A percentile compares a stretch with the other conserved stretches of the same genome.
Conservation (phyloP, 2,888 invertebrate genomes). For the Rhimphoctona megacephalus region DNA sequence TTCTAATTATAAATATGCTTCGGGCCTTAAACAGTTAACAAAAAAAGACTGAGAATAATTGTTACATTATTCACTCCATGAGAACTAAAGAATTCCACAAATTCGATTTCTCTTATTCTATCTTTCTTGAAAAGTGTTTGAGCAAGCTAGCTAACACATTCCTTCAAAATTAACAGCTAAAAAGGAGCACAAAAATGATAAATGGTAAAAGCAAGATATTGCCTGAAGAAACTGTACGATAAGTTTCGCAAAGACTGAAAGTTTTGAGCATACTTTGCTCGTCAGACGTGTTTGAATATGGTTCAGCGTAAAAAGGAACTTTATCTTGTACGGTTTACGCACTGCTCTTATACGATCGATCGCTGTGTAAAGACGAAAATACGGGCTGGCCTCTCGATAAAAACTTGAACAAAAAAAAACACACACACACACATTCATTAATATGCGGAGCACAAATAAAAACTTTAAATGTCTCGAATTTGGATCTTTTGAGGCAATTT, state of each 20-base stretch:
- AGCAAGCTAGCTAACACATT: neutral
- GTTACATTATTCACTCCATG: neutral
- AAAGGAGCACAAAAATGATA: slow-evolving; percentile 1
- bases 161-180: neutral
- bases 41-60: neutral
- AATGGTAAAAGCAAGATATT: slow-evolving; percentile 3
- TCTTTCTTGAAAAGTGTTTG: neutral
- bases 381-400: neutral
- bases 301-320: neutral
- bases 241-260: neutral
- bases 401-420: neutral
- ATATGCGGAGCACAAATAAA: no score
- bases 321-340: neutral
- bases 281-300: neutral
- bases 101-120: neutral
- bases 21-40: neutral
- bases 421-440: no score
- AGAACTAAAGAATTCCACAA: neutral
- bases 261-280: slow-evolving; percentile 17
- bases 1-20: neutral
- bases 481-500: neutral
- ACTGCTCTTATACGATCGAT: neutral
- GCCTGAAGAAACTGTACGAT: neutral
- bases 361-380: neutral
- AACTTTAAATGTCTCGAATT: neutral